These are phyloP conservation scores for Copsychus sechellarum DNA, from an alignment of 2,113 vertebrate genomes.

Conservation along the genomic window DNA sequence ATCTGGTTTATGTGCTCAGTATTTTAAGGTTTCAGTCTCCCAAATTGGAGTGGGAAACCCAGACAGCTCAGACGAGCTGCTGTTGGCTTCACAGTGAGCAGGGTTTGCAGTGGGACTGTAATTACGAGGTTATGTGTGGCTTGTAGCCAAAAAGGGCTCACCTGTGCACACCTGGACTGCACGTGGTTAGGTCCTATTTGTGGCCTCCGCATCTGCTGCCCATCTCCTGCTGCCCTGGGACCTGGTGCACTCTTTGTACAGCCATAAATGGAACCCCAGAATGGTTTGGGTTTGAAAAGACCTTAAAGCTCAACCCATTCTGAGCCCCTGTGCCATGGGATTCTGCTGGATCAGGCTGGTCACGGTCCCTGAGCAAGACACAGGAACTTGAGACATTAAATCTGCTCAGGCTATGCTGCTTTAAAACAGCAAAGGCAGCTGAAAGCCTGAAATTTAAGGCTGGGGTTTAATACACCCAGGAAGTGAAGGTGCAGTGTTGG, in stretches of 20 bases:
- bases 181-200: accelerated
- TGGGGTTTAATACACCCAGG: neutral
- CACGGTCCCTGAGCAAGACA: accelerated
- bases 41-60: neutral
- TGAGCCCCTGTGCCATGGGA: neutral
- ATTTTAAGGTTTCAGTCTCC: neutral
- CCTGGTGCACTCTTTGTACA: neutral
- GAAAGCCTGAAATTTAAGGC: neutral
- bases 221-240: neutral
- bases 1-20: neutral
- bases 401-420: accelerated
- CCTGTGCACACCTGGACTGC: accelerated
- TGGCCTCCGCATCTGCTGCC: neutral
- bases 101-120: neutral
- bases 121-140: accelerated
- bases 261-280: no score
- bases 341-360: neutral
- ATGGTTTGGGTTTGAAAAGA: neutral
- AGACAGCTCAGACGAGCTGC: neutral
- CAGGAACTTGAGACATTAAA: neutral
- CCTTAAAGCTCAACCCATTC: no score
- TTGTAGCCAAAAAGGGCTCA: neutral
- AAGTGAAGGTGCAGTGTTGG: neutral
- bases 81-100: accelerated
- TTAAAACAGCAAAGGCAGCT: neutral